Percentiles rank a stretch among this genome's conserved stretches.
Evolutionary conservation across 2,888 invertebrate genomes (phyloP).

Genomic region (Diaperis boleti): DNA sequence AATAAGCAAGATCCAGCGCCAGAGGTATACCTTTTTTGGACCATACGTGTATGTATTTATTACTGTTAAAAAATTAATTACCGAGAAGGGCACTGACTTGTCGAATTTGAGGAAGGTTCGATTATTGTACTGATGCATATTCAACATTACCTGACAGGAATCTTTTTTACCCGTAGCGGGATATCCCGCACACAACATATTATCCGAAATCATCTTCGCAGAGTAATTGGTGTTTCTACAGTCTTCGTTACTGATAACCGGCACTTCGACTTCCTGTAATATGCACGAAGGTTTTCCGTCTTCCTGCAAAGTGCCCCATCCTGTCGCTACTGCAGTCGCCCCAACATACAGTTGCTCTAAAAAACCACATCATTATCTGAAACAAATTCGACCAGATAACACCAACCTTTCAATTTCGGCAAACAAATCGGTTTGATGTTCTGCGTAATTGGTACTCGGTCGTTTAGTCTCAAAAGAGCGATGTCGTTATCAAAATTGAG

Average conservation of each 20-base stretch:
- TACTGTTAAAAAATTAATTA: too few relatives aligned
- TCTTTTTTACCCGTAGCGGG: constrained; percentile 79
- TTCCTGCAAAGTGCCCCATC: constrained; percentile 90
- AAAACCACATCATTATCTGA: constrained; percentile 44
- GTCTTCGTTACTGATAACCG: constrained; percentile 77
- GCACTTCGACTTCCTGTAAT: constrained; percentile 87
- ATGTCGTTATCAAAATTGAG: constrained; percentile 91
- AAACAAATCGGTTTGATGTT: constrained; percentile 87
- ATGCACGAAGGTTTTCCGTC: constrained; percentile 88
- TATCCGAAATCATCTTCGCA: constrained; percentile 86
- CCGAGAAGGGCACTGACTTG: too few relatives aligned
- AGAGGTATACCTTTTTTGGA: too few relatives aligned
- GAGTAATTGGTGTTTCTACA: constrained; percentile 85
- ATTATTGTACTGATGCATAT: too few relatives aligned
- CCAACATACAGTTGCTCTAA: constrained; percentile 79
- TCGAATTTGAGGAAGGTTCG: too few relatives aligned
- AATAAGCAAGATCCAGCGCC: too few relatives aligned
- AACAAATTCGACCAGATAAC: too few relatives aligned
- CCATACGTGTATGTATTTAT: too few relatives aligned
- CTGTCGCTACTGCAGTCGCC: constrained; percentile 80
- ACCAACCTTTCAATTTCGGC: constrained; percentile 76
- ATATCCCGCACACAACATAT: constrained; percentile 90
- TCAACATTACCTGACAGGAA: constrained; percentile 77
- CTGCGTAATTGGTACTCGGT: constrained; percentile 82
- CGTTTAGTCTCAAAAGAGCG: constrained; percentile 83